Evolutionary conservation across 2,797 vertebrate species (phyloP), one percentile per base, ranked within the genome.

Genomic region (Parauchenoglanis ngamensis): DNA sequence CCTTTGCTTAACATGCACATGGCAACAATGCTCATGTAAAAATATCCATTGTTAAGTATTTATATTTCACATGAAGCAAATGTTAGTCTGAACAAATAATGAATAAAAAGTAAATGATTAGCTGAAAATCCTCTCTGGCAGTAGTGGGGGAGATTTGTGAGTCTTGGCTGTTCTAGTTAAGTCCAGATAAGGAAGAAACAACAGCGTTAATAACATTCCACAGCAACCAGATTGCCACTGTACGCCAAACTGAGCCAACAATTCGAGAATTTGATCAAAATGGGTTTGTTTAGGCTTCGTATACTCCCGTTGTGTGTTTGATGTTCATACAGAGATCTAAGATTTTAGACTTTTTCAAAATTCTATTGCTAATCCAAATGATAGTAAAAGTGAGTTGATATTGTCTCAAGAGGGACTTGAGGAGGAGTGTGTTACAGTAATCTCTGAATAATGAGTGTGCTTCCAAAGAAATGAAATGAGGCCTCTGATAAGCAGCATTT

Each of bases 91-190:
- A 72, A 52, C 52, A 59, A 88, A 56, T 83, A 67, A n/a, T 63
- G 23, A 86, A 89, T 89, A 84, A 87, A 87, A 84, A 61, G 35
- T 1, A 68, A 35, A 72, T 4, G 31, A 86, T 31, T 13, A 87
- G 3, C 35, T 76, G n/a, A 72, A 56, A 28, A 67, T 83, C 59
- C 21, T 87, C 57, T 83, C 49, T 65, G 80, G 67, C 61, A 44
- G 44, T 78, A 68, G 75, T 23, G 61, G 21, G 49, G 23, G 15
- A 25, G 40, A 35, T 59, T 87, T 84, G 3, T 56, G 49, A 77
- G 61, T 83, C 7, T 83, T 65, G 21, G 68, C 7, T 52, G 31
- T 65, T 12, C 57, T 44, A 63, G 35, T 15, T 35, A 67, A 77
- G 68, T 61, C 28, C 28, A 84, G 81, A 84, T 84, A 87, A 83